Conservation (phyloP, 92 coral and sea anemone genomes). For the Zoanthus sansibaricus region DNA sequence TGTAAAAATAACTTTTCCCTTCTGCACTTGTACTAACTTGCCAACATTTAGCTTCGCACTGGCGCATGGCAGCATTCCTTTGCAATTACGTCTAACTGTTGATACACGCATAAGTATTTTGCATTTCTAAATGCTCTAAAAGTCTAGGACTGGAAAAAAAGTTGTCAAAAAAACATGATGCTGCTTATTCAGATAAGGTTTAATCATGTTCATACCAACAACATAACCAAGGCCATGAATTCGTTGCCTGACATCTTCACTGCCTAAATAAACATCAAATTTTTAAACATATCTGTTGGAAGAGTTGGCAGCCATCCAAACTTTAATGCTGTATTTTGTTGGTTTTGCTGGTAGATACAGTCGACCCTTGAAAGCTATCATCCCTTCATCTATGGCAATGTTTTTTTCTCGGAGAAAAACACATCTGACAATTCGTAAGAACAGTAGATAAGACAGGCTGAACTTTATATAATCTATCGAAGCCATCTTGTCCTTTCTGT, state of each 20-base stretch:
- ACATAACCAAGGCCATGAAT: slow-evolving; percentile 73
- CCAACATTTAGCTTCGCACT: too few species aligned
- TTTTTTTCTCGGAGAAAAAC: slow-evolving; percentile 60
- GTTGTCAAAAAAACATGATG: background rate
- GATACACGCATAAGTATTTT: slow-evolving; percentile 45
- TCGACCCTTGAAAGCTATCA: slow-evolving; percentile 62
- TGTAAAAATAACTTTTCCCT: too few species aligned
- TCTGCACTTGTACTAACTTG: too few species aligned
- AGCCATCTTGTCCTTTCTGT: slow-evolving; percentile 27
- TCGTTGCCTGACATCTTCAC: slow-evolving; percentile 30
- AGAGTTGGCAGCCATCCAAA: slow-evolving; percentile 78
- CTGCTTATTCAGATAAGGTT: background rate
- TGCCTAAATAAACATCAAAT: slow-evolving; percentile 66
- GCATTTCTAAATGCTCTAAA: slow-evolving; percentile 59
- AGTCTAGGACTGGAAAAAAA: slow-evolving; percentile 33
- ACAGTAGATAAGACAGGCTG: slow-evolving; percentile 45
- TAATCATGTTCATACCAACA: slow-evolving; percentile 58
- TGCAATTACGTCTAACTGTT: too few species aligned
- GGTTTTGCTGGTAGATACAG: slow-evolving; percentile 75
- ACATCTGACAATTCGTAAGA: slow-evolving; percentile 20
- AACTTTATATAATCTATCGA: slow-evolving; percentile 60
- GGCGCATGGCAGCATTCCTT: too few species aligned
- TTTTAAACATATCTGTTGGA: slow-evolving; percentile 69
- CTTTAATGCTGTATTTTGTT: slow-evolving; percentile 72
- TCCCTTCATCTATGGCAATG: slow-evolving; percentile 63